phyloP scores from a whole-genome alignment of 2,888 invertebrate genomes.

The Hirtodrosophila alboralis region DNA sequence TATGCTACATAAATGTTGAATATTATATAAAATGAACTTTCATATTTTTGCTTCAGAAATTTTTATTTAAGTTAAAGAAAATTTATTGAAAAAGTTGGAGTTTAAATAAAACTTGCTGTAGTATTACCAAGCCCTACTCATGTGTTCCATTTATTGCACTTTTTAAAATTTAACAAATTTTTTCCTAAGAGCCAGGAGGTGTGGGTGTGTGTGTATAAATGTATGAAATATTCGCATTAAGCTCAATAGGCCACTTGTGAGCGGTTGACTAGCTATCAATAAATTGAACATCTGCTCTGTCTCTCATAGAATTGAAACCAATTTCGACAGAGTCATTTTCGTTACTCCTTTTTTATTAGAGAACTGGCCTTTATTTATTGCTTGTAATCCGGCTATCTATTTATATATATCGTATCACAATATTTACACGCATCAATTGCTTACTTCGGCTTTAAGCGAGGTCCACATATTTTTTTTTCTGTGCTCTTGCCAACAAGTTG shows the following conservation, averaged over 20 bases:
- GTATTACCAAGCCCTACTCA: too few species aligned
- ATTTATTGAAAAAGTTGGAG: too few species aligned
- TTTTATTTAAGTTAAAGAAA: too few species aligned
- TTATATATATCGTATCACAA: constrained; percentile 45
- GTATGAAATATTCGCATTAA: constrained; percentile 5
- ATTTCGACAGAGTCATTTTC: constrained; percentile 29
- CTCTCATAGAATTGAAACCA: constrained; percentile 21
- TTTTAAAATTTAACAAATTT: too few species aligned
- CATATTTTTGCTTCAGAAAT: too few species aligned
- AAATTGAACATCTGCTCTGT: constrained; percentile 23
- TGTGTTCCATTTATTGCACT: too few species aligned
- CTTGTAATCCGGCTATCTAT: constrained; percentile 64
- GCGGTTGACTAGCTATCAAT: constrained; percentile 22
- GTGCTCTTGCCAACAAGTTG: constrained; percentile 62
- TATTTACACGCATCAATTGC: constrained; percentile 61
- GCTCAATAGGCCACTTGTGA: constrained; percentile 19
- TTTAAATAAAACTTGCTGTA: too few species aligned
- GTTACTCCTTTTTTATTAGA: constrained; percentile 4
- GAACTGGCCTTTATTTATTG: constrained; percentile 45
- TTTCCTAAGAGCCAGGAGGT: too few species aligned
- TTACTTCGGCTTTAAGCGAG: constrained; percentile 26
- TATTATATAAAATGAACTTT: too few species aligned
- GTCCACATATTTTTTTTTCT: constrained; percentile 17
- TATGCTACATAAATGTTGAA: too few species aligned
- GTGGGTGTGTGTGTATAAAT: constrained; percentile 2